Percentiles rank a stretch among this genome's conserved stretches.
Conservation (phyloP, 1,140 invertebrate genomes). For the Hypothenemus hampei region DNA sequence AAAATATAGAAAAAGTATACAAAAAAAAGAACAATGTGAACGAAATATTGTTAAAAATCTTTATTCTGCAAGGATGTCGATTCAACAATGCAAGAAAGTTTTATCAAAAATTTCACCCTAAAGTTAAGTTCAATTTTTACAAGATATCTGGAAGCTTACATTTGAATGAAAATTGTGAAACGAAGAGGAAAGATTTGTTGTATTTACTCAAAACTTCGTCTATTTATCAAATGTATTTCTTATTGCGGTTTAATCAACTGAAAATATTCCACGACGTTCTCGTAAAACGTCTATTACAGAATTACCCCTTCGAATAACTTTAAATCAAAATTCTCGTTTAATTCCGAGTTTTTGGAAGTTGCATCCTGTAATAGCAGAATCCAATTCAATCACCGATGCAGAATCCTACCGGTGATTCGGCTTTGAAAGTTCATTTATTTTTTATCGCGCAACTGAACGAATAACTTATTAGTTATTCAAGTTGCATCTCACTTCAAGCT, state of each 20-base stretch:
- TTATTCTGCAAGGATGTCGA: no score
- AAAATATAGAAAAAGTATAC: no score
- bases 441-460: slow-evolving; percentile 12
- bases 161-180: slow-evolving; percentile 21
- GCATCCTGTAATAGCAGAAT: slow-evolving; percentile 7
- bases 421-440: slow-evolving; percentile 13
- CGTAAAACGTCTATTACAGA: neutral
- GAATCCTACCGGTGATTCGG: slow-evolving; percentile 3
- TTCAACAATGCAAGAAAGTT: no score
- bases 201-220: slow-evolving; percentile 10
- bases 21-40: no score
- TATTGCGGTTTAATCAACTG: no score
- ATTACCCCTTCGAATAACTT: neutral
- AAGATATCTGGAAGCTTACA: slow-evolving; percentile 19
- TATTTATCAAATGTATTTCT: no score
- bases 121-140: slow-evolving; percentile 16
- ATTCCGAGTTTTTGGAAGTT: neutral
- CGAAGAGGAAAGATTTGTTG: slow-evolving; percentile 12
- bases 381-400: slow-evolving; percentile 10
- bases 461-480: slow-evolving; percentile 14
- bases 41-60: no score
- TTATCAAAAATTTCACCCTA: slow-evolving; percentile 21
- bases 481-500: slow-evolving; percentile 5
- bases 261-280: neutral
- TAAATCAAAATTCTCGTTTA: slow-evolving; percentile 5